A percentile compares a stretch with the other conserved stretches of the same genome.
phyloP scores from a whole-genome alignment of 2,888 invertebrate species.

The Atethmia centrago region DNA sequence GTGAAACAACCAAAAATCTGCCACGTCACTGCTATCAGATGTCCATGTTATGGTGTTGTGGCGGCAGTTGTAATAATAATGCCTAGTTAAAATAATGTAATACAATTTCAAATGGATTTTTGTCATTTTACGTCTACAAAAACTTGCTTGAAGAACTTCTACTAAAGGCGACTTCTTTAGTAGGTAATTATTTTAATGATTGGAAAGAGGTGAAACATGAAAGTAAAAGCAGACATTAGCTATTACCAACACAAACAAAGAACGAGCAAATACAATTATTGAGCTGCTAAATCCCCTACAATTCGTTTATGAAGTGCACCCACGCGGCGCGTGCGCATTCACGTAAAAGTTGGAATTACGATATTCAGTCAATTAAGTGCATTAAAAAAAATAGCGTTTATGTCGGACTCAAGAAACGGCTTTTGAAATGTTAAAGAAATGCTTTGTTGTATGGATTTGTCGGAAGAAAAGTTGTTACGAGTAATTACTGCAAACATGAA shows the following conservation, averaged over 20 bases:
- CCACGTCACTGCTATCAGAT: background rate
- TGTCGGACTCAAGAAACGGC: constrained; percentile 37
- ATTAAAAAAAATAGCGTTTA: constrained; percentile 30
- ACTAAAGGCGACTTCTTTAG: background rate
- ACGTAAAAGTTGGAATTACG: constrained; percentile 43
- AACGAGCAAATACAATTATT: constrained; percentile 45
- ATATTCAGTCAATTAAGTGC: constrained; percentile 45
- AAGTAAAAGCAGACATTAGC: constrained; percentile 9
- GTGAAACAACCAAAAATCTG: background rate
- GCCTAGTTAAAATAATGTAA: background rate
- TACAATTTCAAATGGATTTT: background rate
- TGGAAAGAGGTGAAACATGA: background rate
- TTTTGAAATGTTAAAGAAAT: constrained; percentile 44
- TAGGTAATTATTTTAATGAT: background rate
- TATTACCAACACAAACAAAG: constrained; percentile 31
- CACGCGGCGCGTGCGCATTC: constrained; percentile 14
- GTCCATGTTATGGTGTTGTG: background rate
- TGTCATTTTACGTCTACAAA: background rate
- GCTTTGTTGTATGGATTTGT: constrained; percentile 13
- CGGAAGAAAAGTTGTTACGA: background rate
- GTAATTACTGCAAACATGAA: background rate
- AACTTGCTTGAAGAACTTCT: background rate
- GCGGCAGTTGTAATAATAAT: background rate
- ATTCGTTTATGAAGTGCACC: constrained; percentile 10
- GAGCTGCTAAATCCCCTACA: constrained; percentile 14